phyloP scores from a whole-genome alignment of 2,797 vertebrate genomes.

The Acanthurus leucopareius region DNA sequence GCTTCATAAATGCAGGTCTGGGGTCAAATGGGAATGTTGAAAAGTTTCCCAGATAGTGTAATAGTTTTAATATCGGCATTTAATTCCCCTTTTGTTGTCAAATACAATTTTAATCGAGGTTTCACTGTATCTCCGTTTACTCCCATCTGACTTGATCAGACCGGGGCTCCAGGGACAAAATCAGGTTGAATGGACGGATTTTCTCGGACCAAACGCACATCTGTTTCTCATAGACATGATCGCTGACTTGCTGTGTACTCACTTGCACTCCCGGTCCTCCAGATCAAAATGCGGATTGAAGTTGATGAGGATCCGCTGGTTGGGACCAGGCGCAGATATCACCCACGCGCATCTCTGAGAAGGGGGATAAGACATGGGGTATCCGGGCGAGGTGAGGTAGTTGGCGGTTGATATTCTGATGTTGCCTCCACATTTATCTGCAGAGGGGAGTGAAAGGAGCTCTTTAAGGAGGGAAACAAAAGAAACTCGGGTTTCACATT shows the following conservation, averaged over 20 bases:
- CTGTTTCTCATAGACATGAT: conserved; percentile 27
- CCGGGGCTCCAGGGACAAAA: too few species aligned
- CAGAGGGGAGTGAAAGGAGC: conserved; percentile 14
- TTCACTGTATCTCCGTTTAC: too few species aligned
- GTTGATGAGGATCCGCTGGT: conserved; percentile 99
- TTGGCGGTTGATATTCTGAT: conserved; percentile 92
- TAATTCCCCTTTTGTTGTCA: too few species aligned
- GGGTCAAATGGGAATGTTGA: background rate
- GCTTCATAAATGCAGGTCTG: background rate
- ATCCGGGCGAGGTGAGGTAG: conserved; percentile 97
- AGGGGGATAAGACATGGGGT: conserved; percentile 91
- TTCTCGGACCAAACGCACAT: conserved; percentile 8
- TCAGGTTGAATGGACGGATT: too few species aligned
- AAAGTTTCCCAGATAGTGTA: background rate
- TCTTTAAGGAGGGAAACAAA: background rate
- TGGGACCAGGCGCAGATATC: conserved; percentile 93
- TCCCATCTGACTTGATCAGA: too few species aligned
- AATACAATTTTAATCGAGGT: too few species aligned
- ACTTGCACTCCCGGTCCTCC: conserved; percentile 99
- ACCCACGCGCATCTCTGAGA: conserved; percentile 97
- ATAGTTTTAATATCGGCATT: background rate
- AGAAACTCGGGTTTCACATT: background rate
- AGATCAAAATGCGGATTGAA: conserved; percentile 99
- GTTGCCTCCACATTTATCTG: conserved; percentile 97
- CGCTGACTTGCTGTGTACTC: conserved; percentile 72